Percentiles rank a stretch among this genome's conserved stretches.
Evolutionary conservation across 1,140 invertebrate genomes (phyloP).

Genomic region (Helicoverpa zea): DNA sequence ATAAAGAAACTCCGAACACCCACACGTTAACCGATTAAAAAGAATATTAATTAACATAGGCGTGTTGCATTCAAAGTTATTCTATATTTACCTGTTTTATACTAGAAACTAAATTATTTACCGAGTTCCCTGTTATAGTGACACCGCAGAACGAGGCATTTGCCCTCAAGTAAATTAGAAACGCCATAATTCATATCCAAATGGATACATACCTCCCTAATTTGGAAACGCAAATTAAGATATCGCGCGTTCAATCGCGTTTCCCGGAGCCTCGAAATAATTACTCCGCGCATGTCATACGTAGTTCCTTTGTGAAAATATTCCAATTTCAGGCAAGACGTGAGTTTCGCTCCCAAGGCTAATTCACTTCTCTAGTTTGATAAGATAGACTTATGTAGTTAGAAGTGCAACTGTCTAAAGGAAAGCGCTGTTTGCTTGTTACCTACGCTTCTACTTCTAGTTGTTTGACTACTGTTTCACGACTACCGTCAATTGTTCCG

Average conservation of each 20-base stretch:
- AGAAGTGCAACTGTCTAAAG: slow-evolving; percentile 39
- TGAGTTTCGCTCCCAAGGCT: slow-evolving; percentile 34
- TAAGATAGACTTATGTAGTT: slow-evolving; percentile 38
- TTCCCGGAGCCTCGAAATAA: slow-evolving; percentile 43
- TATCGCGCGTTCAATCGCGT: not conserved
- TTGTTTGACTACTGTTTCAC: slow-evolving; percentile 40
- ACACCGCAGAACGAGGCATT: no score
- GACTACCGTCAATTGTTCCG: slow-evolving; percentile 22
- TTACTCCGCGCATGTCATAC: slow-evolving; percentile 40
- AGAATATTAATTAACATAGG: no score
- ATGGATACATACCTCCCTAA: not conserved
- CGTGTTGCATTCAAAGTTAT: not conserved
- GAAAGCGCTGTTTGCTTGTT: slow-evolving; percentile 31
- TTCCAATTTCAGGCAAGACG: slow-evolving; percentile 37
- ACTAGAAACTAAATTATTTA: no score
- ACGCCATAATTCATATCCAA: slow-evolving; percentile 18
- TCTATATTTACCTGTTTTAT: not conserved
- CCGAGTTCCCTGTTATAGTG: no score
- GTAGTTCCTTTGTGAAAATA: slow-evolving; percentile 44
- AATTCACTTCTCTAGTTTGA: slow-evolving; percentile 34
- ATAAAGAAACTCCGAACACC: no score
- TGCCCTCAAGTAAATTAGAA: not conserved
- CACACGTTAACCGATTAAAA: no score
- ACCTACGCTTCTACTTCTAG: not conserved
- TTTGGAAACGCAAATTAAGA: slow-evolving; percentile 26